Evolutionary conservation across 2,797 vertebrate species (phyloP), one percentile per base, ranked within the genome.

Genomic region (Leptodactylus fallax): DNA sequence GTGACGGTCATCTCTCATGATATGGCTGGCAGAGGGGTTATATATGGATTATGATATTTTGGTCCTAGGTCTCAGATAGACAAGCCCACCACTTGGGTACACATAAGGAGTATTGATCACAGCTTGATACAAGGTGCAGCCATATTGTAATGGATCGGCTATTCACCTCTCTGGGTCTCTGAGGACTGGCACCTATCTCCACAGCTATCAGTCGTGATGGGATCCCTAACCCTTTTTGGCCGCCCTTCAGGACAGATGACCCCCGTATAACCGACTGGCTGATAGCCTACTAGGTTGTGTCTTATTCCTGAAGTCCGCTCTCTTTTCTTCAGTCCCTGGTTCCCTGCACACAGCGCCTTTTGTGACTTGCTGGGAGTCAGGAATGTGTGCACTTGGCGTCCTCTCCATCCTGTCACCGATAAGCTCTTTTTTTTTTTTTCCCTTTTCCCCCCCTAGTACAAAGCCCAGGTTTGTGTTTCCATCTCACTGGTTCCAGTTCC

Each of bases 401-500:
- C 83, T 53, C 25, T 85, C 77, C 83, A 81, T 79, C 45, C 23
- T 49, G 78, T 7, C 65, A 11, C 25, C 47, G 67, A 81, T 82
- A 60, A 81, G 60, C 25, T 21, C 49, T 47, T 88, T 71, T 88
- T 47, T 88, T 71, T 88, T 78, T 27, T 82, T 67, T 19, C 3
- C 21, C 8, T 3, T 12, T n/a, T 9, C 21, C 74, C 45, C 84
- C 65, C 25, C 55, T 55, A 85, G 13, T 27, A 89, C 87, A 89
- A 89, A 85, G 87, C 87, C 69, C 67, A 67, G 87, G 77, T 85
- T 80, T 89, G 87, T 89, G 67, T 89, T 86, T 89, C 87, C 83
- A 51, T 85, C 36, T 89, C 69, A 60, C 69, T 86, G 79, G 60
- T 55, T 82, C 78, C 65, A 74, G 78, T 58, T 81, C 72, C 61